Evolutionary conservation across 2,797 vertebrate genomes (phyloP), one percentile per base, ranked within the genome.

Genomic region (Falco peregrinus): DNA sequence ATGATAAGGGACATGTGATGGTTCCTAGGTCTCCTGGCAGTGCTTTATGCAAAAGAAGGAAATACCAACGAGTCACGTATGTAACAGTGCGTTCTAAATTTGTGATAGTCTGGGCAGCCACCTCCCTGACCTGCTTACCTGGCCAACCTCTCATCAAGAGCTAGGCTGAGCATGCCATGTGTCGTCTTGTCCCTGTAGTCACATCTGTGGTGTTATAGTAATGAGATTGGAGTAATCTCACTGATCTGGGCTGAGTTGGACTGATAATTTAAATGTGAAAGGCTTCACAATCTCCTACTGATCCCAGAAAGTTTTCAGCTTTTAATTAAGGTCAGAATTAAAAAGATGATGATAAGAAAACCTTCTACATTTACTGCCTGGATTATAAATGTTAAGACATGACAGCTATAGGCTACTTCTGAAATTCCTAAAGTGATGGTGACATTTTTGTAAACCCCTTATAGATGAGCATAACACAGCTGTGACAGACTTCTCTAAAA

Each of bases 271-370:
- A 93, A 94, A 92, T 94, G 94, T 91, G 87, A 89, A 96, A 96
- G 84, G 76, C 84, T 94, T 91, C 76, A 69, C 96, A 93, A 93
- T 96, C 94, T 93, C 50, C 76, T 91, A 7, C 79, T 81, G 82
- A 96, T 92, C 83, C 79, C 79, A 67, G 82, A 90, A 96, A 96
- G 67, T 97, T 97, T 92, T 50, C 51, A 67, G 76, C 91, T 69
- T 93, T 94, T 96, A 84, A 85, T 96, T 97, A 93, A 96, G 87
- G 91, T 92, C 65, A 90, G 80, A 90, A 84, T 91, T 68, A 73
- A 93, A 88, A 85, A 68, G 68, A 78, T 6, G 25, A 65, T 9
- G 28, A 65, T 73, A 91, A 91, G 50, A 85, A 88, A 95, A 85
- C 91, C 91, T 87, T 68, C 89, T 73, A 10, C 79, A 45, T 85